A percentile compares a stretch with the other conserved stretches of the same genome.
phyloP scores from a whole-genome alignment of 2,113 vertebrate species.

The Penelope pileata region DNA sequence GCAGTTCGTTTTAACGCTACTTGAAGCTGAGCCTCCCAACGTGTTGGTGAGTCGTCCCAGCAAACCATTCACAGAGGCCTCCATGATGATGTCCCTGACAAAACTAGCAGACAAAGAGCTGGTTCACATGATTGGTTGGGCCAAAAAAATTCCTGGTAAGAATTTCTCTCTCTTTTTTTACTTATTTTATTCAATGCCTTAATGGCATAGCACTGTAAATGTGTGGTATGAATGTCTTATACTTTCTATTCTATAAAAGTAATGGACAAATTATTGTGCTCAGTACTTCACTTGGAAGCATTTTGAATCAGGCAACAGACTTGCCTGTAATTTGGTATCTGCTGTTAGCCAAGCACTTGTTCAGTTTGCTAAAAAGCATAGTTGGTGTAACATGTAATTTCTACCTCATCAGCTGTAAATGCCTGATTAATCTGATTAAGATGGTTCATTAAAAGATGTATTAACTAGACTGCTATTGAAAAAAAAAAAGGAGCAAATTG shows the following conservation, averaged over 20 bases:
- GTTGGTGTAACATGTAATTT: not conserved
- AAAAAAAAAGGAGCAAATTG: not conserved
- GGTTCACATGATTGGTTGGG: slow-evolving; percentile 98
- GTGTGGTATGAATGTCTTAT: rapidly evolving
- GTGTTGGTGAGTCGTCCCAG: slow-evolving; percentile 89
- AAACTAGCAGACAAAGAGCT: slow-evolving; percentile 95
- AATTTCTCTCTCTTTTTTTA: not conserved
- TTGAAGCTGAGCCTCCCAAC: slow-evolving; percentile 92
- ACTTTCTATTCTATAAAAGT: not conserved
- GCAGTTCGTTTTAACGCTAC: slow-evolving; percentile 88
- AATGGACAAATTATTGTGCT: not conserved
- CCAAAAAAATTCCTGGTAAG: slow-evolving; percentile 96
- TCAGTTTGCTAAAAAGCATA: not conserved
- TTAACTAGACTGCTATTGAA: not conserved
- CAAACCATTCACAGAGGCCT: slow-evolving; percentile 92
- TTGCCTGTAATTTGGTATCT: not conserved
- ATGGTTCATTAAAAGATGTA: not conserved
- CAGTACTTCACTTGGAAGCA: not conserved
- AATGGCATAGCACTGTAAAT: not conserved
- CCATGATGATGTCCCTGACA: slow-evolving; percentile 98
- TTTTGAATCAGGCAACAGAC: not conserved
- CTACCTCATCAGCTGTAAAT: not conserved
- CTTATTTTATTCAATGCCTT: not conserved
- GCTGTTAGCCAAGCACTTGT: not conserved
- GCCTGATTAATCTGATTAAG: not conserved